These are phyloP conservation scores for Enteromius paludinosus DNA, from an alignment of 2,797 vertebrate species.

Conservation along the genomic window DNA sequence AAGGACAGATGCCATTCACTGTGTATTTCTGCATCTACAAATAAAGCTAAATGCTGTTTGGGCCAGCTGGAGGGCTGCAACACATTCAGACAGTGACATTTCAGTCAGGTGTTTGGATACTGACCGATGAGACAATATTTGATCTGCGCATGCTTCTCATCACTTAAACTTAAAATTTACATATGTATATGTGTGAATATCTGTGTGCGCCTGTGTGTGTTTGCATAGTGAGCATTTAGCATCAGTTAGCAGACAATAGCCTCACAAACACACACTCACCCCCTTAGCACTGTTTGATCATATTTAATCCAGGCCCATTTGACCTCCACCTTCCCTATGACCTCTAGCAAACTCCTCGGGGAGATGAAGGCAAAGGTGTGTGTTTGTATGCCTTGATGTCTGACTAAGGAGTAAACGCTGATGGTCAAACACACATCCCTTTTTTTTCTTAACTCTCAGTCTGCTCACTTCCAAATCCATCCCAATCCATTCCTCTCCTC, in stretches of 20 bases:
- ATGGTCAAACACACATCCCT: constrained; percentile 75
- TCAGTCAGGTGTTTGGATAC: constrained; percentile 71
- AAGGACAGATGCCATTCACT: constrained; percentile 2
- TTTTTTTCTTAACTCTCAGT: constrained; percentile 40
- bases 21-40: neutral
- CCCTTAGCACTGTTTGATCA: constrained; percentile 70
- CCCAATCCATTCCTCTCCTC: constrained; percentile 1
- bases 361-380: constrained; percentile 66
- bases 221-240: constrained; percentile 76
- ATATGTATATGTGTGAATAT: constrained; percentile 26
- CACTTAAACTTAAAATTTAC: constrained; percentile 77
- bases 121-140: constrained; percentile 82
- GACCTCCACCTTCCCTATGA: constrained; percentile 86
- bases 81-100: constrained; percentile 61
- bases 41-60: neutral
- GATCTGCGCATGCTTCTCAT: constrained; percentile 74
- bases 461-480: constrained; percentile 6
- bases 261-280: constrained; percentile 49
- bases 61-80: neutral
- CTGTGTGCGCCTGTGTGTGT: constrained; percentile 51
- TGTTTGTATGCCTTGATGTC: constrained; percentile 66
- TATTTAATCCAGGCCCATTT: constrained; percentile 77
- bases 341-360: constrained; percentile 76
- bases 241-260: constrained; percentile 65
- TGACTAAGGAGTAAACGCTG: constrained; percentile 76